These are phyloP conservation scores for Cheirogaleus major DNA, from an alignment of 2,797 vertebrate species.

Conservation along the genomic window DNA sequence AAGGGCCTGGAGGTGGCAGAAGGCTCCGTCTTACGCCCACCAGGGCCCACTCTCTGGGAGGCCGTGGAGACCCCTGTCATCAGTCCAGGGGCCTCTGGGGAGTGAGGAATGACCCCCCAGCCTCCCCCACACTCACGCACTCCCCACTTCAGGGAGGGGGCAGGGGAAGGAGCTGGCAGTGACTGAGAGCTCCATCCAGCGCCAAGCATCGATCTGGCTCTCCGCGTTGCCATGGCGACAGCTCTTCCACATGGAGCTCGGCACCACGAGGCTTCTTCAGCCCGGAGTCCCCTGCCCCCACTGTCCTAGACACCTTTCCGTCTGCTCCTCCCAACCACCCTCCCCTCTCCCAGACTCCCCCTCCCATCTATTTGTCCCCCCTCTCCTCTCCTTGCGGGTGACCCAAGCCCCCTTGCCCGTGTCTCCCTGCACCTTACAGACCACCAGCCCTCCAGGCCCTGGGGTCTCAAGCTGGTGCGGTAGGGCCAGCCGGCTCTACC, in stretches of 20 bases:
- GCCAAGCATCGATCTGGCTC: constrained; percentile 73
- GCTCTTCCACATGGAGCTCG: constrained; percentile 58
- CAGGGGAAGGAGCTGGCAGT: background rate
- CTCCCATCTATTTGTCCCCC: background rate
- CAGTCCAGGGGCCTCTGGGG: background rate
- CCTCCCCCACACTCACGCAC: background rate
- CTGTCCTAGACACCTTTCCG: background rate
- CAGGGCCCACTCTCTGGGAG: background rate
- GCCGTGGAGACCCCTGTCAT: background rate
- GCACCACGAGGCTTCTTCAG: background rate
- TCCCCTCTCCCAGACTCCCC: fast-evolving
- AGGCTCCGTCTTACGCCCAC: background rate
- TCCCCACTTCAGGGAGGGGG: background rate
- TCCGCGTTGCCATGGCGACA: constrained; percentile 78
- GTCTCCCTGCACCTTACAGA: background rate
- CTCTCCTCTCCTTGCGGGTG: background rate
- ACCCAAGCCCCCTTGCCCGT: background rate
- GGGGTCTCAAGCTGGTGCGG: background rate
- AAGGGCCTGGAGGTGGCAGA: background rate
- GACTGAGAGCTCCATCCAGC: constrained; percentile 55
- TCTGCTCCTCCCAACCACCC: background rate
- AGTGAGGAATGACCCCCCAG: background rate
- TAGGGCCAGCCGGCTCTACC: background rate
- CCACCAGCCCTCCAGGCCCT: background rate
- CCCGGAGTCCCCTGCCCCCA: background rate